Conservation (phyloP, 2,888 invertebrate species). For the Onchidella celtica region DNA sequence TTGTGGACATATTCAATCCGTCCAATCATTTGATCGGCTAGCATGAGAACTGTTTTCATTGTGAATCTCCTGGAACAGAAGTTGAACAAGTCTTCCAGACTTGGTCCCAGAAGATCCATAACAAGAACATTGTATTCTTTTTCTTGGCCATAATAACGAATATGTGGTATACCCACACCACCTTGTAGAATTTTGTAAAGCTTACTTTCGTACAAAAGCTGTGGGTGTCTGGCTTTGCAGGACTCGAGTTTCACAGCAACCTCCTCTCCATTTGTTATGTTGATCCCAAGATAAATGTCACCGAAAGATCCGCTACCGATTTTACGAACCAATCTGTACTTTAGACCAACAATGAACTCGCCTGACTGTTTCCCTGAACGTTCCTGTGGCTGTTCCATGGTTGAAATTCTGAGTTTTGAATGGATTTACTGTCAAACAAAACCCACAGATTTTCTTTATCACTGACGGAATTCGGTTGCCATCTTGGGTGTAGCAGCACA, state of each 20-base stretch:
- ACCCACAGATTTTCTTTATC: background rate
- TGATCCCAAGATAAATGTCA: conserved; percentile 80
- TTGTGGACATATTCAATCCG: conserved; percentile 99
- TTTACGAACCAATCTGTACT: conserved; percentile 79
- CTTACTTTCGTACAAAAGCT: conserved; percentile 82
- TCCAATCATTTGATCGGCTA: conserved; percentile 90
- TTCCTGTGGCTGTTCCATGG: conserved; percentile 51
- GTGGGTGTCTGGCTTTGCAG: conserved; percentile 82
- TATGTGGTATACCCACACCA: conserved; percentile 80
- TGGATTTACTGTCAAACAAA: conserved; percentile 52
- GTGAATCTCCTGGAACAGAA: conserved; percentile 99
- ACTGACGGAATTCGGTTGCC: conserved; percentile 65
- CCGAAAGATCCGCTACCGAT: conserved; percentile 81
- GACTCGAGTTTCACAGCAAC: conserved; percentile 83
- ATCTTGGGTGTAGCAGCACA: conserved; percentile 75
- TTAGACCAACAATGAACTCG: conserved; percentile 78
- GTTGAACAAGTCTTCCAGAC: conserved; percentile 89
- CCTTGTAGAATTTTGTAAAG: conserved; percentile 83
- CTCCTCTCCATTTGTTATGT: conserved; percentile 80
- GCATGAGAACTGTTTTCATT: conserved; percentile 99
- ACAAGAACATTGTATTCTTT: conserved; percentile 98
- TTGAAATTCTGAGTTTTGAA: conserved; percentile 1
- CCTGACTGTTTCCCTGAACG: conserved; percentile 51
- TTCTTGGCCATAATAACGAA: conserved; percentile 86
- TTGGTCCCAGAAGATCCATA: conserved; percentile 94